These are phyloP conservation scores for Trichogramma dendrolimi DNA, from an alignment of 2,888 invertebrate genomes.

Conservation along the genomic window DNA sequence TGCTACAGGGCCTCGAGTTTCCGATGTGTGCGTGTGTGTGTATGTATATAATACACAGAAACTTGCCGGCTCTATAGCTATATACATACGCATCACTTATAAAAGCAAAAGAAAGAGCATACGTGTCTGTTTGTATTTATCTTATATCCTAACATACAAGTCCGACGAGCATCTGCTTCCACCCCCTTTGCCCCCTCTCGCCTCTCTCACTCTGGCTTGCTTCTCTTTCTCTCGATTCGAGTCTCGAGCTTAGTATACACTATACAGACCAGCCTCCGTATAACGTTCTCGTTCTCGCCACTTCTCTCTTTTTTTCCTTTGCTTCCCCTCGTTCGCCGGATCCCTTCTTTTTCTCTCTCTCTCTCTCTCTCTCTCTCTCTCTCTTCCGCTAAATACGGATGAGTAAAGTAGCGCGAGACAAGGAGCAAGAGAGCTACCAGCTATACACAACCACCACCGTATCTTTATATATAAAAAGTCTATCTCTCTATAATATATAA, in stretches of 20 bases:
- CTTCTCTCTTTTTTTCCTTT: constrained; percentile 28
- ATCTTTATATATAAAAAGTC: no score
- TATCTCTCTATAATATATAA: no score
- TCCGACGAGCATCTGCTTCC: constrained; percentile 47
- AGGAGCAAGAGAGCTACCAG: no score
- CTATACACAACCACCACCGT: no score
- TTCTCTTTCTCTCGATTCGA: constrained; percentile 31
- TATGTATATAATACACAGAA: constrained; percentile 2
- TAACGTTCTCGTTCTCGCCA: constrained; percentile 22
- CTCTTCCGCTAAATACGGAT: not conserved
- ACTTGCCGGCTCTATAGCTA: no score
- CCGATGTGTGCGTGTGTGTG: constrained; percentile 25
- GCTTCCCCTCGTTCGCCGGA: constrained; percentile 21
- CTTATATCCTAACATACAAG: constrained; percentile 36
- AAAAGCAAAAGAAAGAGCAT: constrained; percentile 28
- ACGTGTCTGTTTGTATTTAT: constrained; percentile 3
- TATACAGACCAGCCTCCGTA: not conserved
- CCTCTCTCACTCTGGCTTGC: constrained; percentile 17
- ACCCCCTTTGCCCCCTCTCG: constrained; percentile 37
- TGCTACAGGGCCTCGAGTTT: constrained; percentile 1
- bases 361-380: no score
- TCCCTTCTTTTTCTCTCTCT: not conserved
- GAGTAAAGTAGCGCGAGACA: no score
- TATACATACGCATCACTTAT: no score
- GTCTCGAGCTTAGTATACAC: not conserved